These are phyloP conservation scores for Bagarius yarrelli DNA, from an alignment of 2,113 vertebrate species.

Conservation along the genomic window DNA sequence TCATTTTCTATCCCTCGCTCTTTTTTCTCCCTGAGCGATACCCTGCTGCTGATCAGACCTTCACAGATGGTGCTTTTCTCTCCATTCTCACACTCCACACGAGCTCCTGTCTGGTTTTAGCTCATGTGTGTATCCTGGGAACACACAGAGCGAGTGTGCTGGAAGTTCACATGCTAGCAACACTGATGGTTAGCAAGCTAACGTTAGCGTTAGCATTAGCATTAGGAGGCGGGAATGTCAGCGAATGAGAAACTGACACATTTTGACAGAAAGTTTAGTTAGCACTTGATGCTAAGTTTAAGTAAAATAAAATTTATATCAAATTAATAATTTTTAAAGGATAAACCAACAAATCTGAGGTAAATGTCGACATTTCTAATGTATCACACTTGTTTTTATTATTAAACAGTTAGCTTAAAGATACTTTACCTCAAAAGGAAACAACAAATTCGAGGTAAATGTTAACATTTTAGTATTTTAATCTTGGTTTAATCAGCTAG, in stretches of 20 bases:
- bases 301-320: neutral
- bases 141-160: neutral
- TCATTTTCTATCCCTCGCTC: slow-evolving; percentile 19
- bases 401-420: no score
- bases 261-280: neutral
- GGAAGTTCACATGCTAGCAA: neutral
- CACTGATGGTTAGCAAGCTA: neutral
- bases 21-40: slow-evolving; percentile 10
- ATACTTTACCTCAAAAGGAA: neutral
- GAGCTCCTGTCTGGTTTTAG: slow-evolving; percentile 7
- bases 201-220: neutral
- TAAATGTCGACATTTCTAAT: neutral
- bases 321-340: neutral
- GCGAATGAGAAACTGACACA: neutral
- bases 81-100: slow-evolving; percentile 16
- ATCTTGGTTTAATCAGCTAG: neutral
- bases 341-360: neutral
- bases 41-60: slow-evolving; percentile 32
- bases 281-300: neutral
- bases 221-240: neutral
- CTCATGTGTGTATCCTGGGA: neutral
- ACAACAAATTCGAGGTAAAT: neutral
- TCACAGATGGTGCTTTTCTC: slow-evolving; percentile 26
- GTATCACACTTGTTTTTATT: neutral
- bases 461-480: neutral